Conservation (phyloP, 2,113 vertebrate species). For the Cinclus mexicanus region DNA sequence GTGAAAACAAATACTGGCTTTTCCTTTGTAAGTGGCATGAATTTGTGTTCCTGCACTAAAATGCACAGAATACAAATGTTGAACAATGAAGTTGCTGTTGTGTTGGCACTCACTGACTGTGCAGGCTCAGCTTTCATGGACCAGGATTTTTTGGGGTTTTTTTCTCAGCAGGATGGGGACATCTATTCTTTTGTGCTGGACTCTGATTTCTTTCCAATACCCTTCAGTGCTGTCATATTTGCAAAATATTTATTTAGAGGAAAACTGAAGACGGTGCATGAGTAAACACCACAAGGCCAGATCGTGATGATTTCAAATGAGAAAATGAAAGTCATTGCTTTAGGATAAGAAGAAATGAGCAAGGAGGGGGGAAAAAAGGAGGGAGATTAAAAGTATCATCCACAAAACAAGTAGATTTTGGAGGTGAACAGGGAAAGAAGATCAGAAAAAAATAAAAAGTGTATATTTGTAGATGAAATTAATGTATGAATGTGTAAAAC, state of each 20-base stretch:
- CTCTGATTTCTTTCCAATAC: not conserved
- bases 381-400: not conserved
- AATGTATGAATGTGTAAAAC: not conserved
- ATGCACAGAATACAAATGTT: not conserved
- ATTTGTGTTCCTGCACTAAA: not conserved
- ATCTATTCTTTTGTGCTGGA: not conserved
- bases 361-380: not conserved
- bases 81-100: not conserved
- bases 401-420: not conserved
- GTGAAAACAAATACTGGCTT: not conserved
- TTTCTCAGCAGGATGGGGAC: not conserved
- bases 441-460: not conserved
- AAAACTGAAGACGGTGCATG: not conserved
- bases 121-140: not conserved
- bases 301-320: not conserved
- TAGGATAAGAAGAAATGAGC: not conserved
- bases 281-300: not conserved
- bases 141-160: not conserved
- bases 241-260: slow-evolving; percentile 37
- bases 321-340: not conserved
- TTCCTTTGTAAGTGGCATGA: not conserved
- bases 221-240: not conserved
- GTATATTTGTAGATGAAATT: slow-evolving; percentile 34
- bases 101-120: not conserved
- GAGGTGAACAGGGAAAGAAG: slow-evolving; percentile 24